Base-by-base conservation (phyloP, 2,888 invertebrate genomes). In the Hofmannophila pseudospretella region DNA sequence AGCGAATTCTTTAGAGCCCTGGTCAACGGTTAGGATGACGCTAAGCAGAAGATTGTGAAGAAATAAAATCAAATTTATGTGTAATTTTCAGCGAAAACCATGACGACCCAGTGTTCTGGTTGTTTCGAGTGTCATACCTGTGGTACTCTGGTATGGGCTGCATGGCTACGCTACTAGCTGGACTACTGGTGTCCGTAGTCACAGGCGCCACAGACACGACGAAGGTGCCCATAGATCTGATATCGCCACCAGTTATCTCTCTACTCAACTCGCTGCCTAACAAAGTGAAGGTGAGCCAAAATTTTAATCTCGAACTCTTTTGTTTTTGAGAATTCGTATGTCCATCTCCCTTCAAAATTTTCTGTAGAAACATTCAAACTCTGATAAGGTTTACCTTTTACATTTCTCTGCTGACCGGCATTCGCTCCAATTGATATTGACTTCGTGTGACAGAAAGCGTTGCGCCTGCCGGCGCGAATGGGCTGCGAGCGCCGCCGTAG, bases 121-220 rank as follows among this genome's bases (percentile, higher is more conserved):
- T 95, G 40, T 95, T 93, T 67, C 89, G 91, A n/a, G 80, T 96
- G 36, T 95, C 95, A 19, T 97, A 96, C 69, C 89, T 97, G 62
- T 97, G 96, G 96, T 97, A 96, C 77, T 94, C 96, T 4, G 91
- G 91, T 35, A 90, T 96, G 38, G 96, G 96, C 2, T 93, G 93
- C 50, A 49, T 91, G 2, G 80, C 92, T 1, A 95, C 95, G 0
- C 75, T 96, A 13, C 57, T 93, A 7, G 79, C 94, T 7, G 96
- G 96, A 0, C 74, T 94, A 28, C 36, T 90, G 2, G 91, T 92
- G 23, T 96, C 96, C n/a, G 81, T 91, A 14, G 53, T 90, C 11
- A 92, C 93, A 0, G 91, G 91, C 1, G 70, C 82, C 26, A 89
- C 90, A 29, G 85, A 92, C 54, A 90, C 91, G 0, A 78, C 88